Conservation (phyloP, 2,888 invertebrate genomes). For the Limulus polyphemus region DNA sequence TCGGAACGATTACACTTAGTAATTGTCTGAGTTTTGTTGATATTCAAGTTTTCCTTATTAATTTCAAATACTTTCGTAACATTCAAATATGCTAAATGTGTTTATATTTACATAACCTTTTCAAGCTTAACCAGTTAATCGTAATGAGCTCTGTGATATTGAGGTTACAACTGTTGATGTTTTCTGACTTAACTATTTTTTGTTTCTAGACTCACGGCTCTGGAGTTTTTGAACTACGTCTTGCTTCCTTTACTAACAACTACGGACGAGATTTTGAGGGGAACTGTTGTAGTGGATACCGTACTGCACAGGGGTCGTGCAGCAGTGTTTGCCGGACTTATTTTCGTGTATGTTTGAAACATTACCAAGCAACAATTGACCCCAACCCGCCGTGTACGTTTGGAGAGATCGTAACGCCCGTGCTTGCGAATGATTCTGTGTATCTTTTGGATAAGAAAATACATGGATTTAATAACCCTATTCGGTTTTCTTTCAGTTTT, state of each 20-base stretch:
- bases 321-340: slow-evolving; percentile 68
- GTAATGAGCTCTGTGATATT: too few species aligned
- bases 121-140: too few species aligned
- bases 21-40: too few species aligned
- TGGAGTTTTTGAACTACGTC: slow-evolving; percentile 85
- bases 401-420: slow-evolving; percentile 78
- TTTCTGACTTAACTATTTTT: slow-evolving; percentile 4
- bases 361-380: slow-evolving; percentile 88
- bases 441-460: slow-evolving; percentile 33
- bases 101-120: too few species aligned
- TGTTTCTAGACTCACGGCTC: slow-evolving; percentile 63
- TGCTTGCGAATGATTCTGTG: slow-evolving; percentile 45
- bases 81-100: too few species aligned
- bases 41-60: too few species aligned
- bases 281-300: slow-evolving; percentile 69
- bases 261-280: slow-evolving; percentile 79
- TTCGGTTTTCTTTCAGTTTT: slow-evolving; percentile 82
- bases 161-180: too few species aligned
- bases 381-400: slow-evolving; percentile 82
- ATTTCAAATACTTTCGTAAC: too few species aligned
- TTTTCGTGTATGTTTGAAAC: slow-evolving; percentile 90
- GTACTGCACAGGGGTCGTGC: slow-evolving; percentile 30
- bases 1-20: too few species aligned
- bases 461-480: slow-evolving; percentile 62
- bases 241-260: slow-evolving; percentile 84